These are phyloP conservation scores for Diplodus puntazzo DNA, from an alignment of 2,797 vertebrate species.

Conservation along the genomic window DNA sequence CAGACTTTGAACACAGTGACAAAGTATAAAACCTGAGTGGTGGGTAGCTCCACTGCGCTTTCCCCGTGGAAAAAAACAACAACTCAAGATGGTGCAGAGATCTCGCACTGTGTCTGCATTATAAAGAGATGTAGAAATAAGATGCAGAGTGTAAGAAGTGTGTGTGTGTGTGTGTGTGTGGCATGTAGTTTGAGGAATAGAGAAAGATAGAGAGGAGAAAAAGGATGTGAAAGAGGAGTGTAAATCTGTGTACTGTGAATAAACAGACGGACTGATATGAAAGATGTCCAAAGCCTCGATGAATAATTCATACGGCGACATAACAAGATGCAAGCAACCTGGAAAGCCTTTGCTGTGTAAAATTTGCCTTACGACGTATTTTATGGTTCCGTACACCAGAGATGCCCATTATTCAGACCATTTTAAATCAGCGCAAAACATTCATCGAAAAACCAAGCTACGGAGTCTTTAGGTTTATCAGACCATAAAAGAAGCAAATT, in stretches of 20 bases:
- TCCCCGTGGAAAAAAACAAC: background rate
- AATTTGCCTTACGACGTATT: constrained; percentile 27
- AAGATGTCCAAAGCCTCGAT: constrained; percentile 45
- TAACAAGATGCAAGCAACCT: constrained; percentile 40
- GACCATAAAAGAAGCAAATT: constrained; percentile 54
- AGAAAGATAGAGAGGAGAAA: background rate
- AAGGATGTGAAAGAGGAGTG: background rate
- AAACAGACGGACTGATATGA: constrained; percentile 35
- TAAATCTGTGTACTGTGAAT: constrained; percentile 4
- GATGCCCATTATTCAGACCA: constrained; percentile 51
- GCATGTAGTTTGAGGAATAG: constrained; percentile 5
- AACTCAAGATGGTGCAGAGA: background rate
- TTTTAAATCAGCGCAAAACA: constrained; percentile 37
- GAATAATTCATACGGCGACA: constrained; percentile 58
- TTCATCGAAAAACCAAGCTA: constrained; percentile 23
- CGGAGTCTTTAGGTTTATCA: constrained; percentile 51
- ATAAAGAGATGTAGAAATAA: constrained; percentile 26
- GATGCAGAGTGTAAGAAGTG: constrained; percentile 17
- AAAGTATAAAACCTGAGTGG: constrained; percentile 1
- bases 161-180: background rate
- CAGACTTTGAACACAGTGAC: constrained; percentile 1
- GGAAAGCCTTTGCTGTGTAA: constrained; percentile 23
- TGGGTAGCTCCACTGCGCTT: background rate
- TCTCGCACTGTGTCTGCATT: background rate
- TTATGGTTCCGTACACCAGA: constrained; percentile 33